Base-by-base conservation (phyloP, 2,888 invertebrate species). In the Dione juno region DNA sequence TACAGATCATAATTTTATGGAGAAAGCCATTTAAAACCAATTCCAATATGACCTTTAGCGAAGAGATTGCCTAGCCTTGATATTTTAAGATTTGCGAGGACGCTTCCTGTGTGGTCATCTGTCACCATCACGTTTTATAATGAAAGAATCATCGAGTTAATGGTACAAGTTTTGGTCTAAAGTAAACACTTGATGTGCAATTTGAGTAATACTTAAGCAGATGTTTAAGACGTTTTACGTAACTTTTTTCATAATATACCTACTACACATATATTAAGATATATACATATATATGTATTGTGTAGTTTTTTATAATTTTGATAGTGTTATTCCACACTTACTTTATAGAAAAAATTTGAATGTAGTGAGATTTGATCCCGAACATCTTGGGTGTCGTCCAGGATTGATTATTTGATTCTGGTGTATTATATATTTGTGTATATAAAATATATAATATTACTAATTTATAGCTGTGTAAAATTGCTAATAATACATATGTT, bases 31-130 rank as follows among this genome's bases (percentile, higher is more conserved):
- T 50, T 58, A 43, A n/a, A 54, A 21, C 16, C 53, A 41, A 52
- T 13, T 19, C 21, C 28, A 8, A 37, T 13, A n/a, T 45, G 63
- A 53, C 68, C 63, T 68, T 63, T 37, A 5, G 9, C 37, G 19
- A 66, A 67, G 70, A 67, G 69, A 70, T 50, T 43, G 70, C 66
- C 57, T 41, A 61, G 57, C 70, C 70, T 70, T 70, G 70, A 63
- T 70, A 63, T 67, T 67, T 63, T 41, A 61, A 63, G 37, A 63
- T 63, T 57, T 35, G 53, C 63, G 53, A 68, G 68, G 61, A 28
- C 61, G 57, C 37, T 48, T 48, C 63, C 54, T 66, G 70, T 63
- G 61, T 57, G 66, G 66, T 40, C 67, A 66, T 53, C 63, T 53
- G 19, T 45, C 37, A 52, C 28, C 28, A 28, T 61, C 61, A n/a